Evolutionary conservation across 2,888 invertebrate species (phyloP).

Genomic region (Synergus gifuensis): DNA sequence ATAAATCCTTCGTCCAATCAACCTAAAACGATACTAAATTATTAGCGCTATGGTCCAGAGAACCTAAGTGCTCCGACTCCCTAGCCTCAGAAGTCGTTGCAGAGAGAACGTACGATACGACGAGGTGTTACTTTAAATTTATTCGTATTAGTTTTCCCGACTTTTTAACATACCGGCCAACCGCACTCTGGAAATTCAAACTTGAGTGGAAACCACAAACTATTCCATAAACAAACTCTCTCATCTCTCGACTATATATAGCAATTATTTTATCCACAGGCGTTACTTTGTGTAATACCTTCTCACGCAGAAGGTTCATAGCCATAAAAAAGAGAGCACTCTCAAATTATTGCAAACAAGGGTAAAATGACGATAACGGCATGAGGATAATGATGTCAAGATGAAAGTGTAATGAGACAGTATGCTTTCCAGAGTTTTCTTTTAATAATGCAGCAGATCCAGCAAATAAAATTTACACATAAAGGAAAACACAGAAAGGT

Average conservation of each 20-base stretch:
- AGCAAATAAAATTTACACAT: neutral
- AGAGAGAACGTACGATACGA: conserved; percentile 60
- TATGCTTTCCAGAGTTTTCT: neutral
- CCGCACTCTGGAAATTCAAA: neutral
- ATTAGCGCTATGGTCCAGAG: conserved; percentile 62
- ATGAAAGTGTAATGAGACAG: neutral
- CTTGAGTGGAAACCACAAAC: neutral
- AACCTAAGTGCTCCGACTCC: conserved; percentile 50
- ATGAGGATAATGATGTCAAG: conserved; percentile 12
- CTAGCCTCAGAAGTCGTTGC: conserved; percentile 61
- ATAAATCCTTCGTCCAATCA: conserved; percentile 73
- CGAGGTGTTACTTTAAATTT: conserved; percentile 53
- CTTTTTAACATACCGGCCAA: conserved; percentile 3
- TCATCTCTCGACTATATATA: neutral
- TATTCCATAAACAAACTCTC: neutral
- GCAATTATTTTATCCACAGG: neutral
- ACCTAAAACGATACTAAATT: conserved; percentile 75
- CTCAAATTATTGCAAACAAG: neutral
- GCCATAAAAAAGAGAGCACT: neutral
- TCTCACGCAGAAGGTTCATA: neutral
- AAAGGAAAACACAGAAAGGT: neutral
- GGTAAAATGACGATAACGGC: neutral
- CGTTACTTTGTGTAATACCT: neutral
- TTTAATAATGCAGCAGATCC: neutral
- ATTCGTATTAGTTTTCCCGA: conserved; percentile 53